phyloP scores from a whole-genome alignment of 2,888 invertebrate species.

The Bruchidius siliquastri region DNA sequence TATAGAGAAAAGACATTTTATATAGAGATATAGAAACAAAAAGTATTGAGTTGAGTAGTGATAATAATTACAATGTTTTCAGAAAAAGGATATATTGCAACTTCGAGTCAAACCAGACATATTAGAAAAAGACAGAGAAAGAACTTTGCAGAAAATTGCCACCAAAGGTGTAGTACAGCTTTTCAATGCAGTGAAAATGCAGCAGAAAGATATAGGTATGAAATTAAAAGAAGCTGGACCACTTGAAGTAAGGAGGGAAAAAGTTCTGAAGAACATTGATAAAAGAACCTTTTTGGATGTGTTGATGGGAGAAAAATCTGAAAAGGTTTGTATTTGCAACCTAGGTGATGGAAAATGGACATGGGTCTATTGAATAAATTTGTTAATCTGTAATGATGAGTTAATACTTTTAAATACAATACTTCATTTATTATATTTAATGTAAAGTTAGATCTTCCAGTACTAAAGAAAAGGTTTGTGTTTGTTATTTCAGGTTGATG shows the following conservation, averaged over 20 bases:
- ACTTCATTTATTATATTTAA: too few species aligned
- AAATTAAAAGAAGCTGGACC: constrained; percentile 69
- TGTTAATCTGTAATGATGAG: too few species aligned
- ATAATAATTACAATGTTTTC: constrained; percentile 29
- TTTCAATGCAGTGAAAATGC: constrained; percentile 84
- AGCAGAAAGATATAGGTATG: constrained; percentile 71
- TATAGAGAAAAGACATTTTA: too few species aligned
- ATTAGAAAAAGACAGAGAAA: constrained; percentile 72
- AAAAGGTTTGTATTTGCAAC: constrained; percentile 32
- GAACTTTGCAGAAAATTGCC: constrained; percentile 73
- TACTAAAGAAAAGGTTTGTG: too few species aligned
- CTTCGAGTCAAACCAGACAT: constrained; percentile 72
- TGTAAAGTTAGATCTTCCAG: too few species aligned
- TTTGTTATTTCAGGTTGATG: constrained; percentile 8
- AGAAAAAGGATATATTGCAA: constrained; percentile 60
- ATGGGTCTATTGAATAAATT: too few species aligned
- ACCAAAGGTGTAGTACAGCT: constrained; percentile 90
- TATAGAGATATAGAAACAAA: too few species aligned
- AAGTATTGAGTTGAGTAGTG: too few species aligned
- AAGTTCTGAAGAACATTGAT: constrained; percentile 68
- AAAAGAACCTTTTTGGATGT: constrained; percentile 74
- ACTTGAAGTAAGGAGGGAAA: constrained; percentile 72
- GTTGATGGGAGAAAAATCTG: constrained; percentile 66
- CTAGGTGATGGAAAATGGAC: too few species aligned
- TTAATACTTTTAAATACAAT: too few species aligned